These are phyloP conservation scores for Drosophila novamexicana DNA, from an alignment of 1,140 invertebrate species.

Conservation along the genomic window DNA sequence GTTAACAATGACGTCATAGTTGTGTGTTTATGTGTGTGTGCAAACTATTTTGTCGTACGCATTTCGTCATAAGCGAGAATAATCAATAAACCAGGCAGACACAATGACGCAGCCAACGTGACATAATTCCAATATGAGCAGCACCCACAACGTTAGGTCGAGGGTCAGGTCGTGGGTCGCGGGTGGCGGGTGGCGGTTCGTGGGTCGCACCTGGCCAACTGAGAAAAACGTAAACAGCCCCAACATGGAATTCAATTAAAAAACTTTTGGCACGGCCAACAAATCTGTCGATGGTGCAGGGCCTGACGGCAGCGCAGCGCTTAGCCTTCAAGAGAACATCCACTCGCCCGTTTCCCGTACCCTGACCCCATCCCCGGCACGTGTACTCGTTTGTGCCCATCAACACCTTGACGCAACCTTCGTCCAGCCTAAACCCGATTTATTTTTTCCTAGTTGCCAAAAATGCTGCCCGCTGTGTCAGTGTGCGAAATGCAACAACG, in stretches of 20 bases:
- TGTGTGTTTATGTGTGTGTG: slow-evolving; percentile 47
- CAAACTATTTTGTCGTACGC: slow-evolving; percentile 60
- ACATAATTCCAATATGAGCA: slow-evolving; percentile 61
- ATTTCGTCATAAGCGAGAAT: slow-evolving; percentile 78
- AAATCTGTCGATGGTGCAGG: slow-evolving; percentile 12
- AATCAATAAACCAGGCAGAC: slow-evolving; percentile 75
- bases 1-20: slow-evolving; percentile 79
- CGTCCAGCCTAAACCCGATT: slow-evolving; percentile 41
- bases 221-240: slow-evolving; percentile 37
- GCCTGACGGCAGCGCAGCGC: slow-evolving; percentile 44
- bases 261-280: slow-evolving; percentile 52
- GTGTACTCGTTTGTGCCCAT: slow-evolving; percentile 54
- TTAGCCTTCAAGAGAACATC: slow-evolving; percentile 49
- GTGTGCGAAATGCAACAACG: slow-evolving; percentile 74
- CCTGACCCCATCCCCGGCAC: slow-evolving; percentile 24
- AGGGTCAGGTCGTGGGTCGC: slow-evolving; percentile 47
- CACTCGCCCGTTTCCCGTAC: background rate
- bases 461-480: slow-evolving; percentile 47
- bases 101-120: slow-evolving; percentile 77
- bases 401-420: slow-evolving; percentile 67
- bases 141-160: slow-evolving; percentile 51
- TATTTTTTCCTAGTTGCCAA: slow-evolving; percentile 30
- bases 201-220: slow-evolving; percentile 35
- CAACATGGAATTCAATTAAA: slow-evolving; percentile 71
- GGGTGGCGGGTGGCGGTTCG: background rate